A percentile compares a stretch with the other conserved stretches of the same genome.
phyloP scores from a whole-genome alignment of 2,797 vertebrate genomes.

The Peromyscus eremicus region DNA sequence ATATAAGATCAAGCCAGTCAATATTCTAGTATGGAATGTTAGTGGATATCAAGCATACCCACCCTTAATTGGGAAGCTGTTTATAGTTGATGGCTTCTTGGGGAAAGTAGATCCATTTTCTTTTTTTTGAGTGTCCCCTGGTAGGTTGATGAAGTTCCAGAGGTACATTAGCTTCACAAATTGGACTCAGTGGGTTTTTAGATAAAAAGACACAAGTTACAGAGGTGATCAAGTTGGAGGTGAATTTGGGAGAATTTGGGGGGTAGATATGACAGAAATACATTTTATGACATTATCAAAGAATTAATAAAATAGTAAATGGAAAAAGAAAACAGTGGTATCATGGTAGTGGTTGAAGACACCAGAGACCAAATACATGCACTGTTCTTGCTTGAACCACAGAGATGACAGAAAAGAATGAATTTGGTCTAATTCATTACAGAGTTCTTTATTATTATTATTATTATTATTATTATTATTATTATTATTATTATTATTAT shows the following conservation, averaged over 20 bases:
- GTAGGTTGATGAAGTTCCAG: too few species aligned
- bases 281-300: neutral
- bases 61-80: neutral
- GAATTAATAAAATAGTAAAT: neutral
- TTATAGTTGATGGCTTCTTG: neutral
- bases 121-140: neutral
- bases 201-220: neutral
- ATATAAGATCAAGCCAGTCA: neutral
- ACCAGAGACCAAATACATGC: neutral
- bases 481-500: neutral
- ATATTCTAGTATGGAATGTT: neutral
- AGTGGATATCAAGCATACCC: accelerated
- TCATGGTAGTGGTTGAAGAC: neutral
- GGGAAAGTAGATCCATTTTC: neutral
- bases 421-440: neutral
- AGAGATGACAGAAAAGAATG: neutral
- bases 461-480: neutral
- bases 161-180: neutral
- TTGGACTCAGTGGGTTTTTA: neutral
- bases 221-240: neutral
- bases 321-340: neutral
- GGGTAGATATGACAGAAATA: neutral
- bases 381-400: neutral
- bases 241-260: neutral
- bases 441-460: neutral